Conservation (phyloP, 2,797 vertebrate species). For the Australoheros facetus region DNA sequence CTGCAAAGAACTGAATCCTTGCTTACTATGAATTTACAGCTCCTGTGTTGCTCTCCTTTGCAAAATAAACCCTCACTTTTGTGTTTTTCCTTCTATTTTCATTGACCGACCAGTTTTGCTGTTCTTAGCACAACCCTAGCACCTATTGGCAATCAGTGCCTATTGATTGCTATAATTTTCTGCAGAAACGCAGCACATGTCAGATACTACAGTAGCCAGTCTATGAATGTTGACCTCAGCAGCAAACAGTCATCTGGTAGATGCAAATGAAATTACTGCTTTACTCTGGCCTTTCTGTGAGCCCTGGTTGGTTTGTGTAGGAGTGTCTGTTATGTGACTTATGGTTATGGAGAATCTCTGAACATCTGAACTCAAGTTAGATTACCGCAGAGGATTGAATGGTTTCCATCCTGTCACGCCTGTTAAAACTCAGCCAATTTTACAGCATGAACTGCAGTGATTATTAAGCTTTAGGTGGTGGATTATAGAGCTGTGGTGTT, state of each 20-base stretch:
- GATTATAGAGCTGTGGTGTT: constrained; percentile 50
- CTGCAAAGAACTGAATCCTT: neutral
- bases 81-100: neutral
- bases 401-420: constrained; percentile 33
- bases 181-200: constrained; percentile 38
- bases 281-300: constrained; percentile 7
- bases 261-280: constrained; percentile 50
- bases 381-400: constrained; percentile 40
- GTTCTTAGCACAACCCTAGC: constrained; percentile 29
- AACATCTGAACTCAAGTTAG: constrained; percentile 53
- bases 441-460: constrained; percentile 32
- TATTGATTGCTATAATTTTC: constrained; percentile 58
- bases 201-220: constrained; percentile 44
- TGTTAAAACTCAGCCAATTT: constrained; percentile 54
- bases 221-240: constrained; percentile 61
- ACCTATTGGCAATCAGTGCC: constrained; percentile 53
- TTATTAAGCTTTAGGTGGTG: constrained; percentile 59
- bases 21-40: neutral
- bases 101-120: neutral
- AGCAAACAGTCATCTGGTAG: constrained; percentile 34
- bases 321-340: constrained; percentile 52
- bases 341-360: constrained; percentile 34
- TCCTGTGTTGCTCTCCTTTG: neutral
- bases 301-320: constrained; percentile 47
- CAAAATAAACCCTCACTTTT: neutral